These are phyloP conservation scores for Tribolium freemani DNA, from an alignment of 2,888 invertebrate species.

Conservation along the genomic window DNA sequence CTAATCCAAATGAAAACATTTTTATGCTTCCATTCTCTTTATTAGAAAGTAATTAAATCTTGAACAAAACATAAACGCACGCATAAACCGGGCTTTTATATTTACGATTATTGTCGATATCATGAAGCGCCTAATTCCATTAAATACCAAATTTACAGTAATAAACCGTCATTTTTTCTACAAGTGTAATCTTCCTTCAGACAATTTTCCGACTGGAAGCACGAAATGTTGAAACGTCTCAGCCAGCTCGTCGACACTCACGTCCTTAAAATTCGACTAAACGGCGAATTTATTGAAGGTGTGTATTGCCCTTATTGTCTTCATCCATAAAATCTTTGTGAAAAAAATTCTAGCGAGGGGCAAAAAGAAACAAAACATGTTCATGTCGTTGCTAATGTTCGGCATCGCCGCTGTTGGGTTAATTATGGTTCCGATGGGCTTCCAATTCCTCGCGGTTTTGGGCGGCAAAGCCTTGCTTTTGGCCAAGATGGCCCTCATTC, in stretches of 20 bases:
- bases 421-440: constrained; percentile 85
- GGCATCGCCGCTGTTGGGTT: constrained; percentile 83
- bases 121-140: background rate
- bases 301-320: constrained; percentile 21
- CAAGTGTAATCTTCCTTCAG: background rate
- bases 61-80: constrained; percentile 4
- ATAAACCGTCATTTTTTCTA: background rate
- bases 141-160: background rate
- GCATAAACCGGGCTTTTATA: constrained; percentile 26
- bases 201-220: constrained; percentile 69
- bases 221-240: constrained; percentile 74
- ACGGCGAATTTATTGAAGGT: constrained; percentile 36
- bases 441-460: constrained; percentile 85
- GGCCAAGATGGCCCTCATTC: constrained; percentile 85
- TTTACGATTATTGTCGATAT: constrained; percentile 35
- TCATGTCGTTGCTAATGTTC: constrained; percentile 85
- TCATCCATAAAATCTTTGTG: background rate
- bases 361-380: constrained; percentile 52
- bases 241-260: constrained; percentile 75
- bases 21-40: background rate
- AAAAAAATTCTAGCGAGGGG: constrained; percentile 4
- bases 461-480: constrained; percentile 85
- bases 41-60: constrained; percentile 7
- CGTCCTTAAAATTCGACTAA: constrained; percentile 76
- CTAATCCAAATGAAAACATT: background rate